Conservation (phyloP, 2,888 invertebrate genomes). For the Leptinotarsa peninsularis region DNA sequence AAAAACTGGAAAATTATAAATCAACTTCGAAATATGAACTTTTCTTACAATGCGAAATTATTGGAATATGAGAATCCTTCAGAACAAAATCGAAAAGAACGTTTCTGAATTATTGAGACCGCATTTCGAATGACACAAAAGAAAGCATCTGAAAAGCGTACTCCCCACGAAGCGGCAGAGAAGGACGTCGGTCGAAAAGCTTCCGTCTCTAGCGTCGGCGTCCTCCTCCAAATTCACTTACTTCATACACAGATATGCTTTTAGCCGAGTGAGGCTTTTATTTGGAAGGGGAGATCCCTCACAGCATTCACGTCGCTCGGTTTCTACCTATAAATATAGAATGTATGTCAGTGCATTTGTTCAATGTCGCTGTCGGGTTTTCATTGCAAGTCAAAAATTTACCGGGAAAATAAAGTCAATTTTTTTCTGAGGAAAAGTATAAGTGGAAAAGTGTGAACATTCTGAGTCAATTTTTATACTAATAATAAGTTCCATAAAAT, state of each 20-base stretch:
- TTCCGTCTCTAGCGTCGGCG: constrained; percentile 41
- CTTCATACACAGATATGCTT: constrained; percentile 66
- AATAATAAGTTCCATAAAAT: too few relatives aligned
- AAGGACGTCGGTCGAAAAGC: constrained; percentile 30
- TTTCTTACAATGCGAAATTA: not conserved
- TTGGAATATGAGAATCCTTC: not conserved
- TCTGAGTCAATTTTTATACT: too few relatives aligned
- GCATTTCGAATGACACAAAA: constrained; percentile 15
- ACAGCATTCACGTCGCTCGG: constrained; percentile 20
- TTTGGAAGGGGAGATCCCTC: constrained; percentile 55
- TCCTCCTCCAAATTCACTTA: constrained; percentile 65
- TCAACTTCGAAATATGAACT: not conserved
- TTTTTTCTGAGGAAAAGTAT: not conserved
- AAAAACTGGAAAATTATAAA: too few relatives aligned
- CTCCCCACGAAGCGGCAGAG: constrained; percentile 14
- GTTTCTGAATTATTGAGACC: constrained; percentile 26
- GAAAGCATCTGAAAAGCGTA: constrained; percentile 23
- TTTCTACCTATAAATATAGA: constrained; percentile 53
- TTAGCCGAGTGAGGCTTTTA: constrained; percentile 60
- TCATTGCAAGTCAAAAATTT: constrained; percentile 27
- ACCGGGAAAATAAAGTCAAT: not conserved
- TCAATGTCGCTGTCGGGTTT: constrained; percentile 39
- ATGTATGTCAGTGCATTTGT: constrained; percentile 56
- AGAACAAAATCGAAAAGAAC: constrained; percentile 9
- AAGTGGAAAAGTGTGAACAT: too few relatives aligned